A percentile compares a stretch with the other conserved stretches of the same genome.
Conservation (phyloP, 1,140 invertebrate genomes). For the Drosophila elegans region DNA sequence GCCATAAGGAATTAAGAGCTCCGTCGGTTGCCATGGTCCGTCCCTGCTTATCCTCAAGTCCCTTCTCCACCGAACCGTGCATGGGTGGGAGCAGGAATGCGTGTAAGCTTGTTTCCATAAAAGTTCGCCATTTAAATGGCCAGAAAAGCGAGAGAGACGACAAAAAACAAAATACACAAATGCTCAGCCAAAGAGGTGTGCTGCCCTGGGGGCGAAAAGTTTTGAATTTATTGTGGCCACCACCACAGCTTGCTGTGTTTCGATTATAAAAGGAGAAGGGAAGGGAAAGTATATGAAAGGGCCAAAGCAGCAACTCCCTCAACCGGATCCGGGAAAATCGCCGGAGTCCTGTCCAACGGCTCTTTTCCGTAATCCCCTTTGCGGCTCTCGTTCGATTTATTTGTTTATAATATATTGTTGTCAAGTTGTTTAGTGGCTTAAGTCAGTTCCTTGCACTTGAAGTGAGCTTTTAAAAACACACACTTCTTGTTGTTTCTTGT, state of each 20-base stretch:
- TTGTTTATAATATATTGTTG: constrained; percentile 41
- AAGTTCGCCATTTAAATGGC: constrained; percentile 54
- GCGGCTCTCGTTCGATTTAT: constrained; percentile 38
- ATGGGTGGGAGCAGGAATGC: constrained; percentile 24
- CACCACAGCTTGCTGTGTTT: constrained; percentile 37
- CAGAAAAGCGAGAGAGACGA: constrained; percentile 14
- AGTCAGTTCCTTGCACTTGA: constrained; percentile 22
- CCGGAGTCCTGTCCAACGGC: constrained; percentile 21
- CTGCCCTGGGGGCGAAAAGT: constrained; percentile 39
- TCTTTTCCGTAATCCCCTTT: constrained; percentile 41
- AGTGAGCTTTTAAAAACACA: constrained; percentile 23
- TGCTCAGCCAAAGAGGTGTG: constrained; percentile 36
- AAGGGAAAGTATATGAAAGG: constrained; percentile 23
- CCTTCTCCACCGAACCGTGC: constrained; percentile 4
- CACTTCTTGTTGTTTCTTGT: no score
- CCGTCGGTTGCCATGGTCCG: constrained; percentile 28
- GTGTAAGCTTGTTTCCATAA: constrained; percentile 54
- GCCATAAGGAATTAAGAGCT: constrained; percentile 67
- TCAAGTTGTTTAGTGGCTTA: constrained; percentile 49
- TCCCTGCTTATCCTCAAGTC: constrained; percentile 51
- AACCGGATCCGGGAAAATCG: constrained; percentile 16
- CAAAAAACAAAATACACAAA: constrained; percentile 30
- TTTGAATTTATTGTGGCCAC: constrained; percentile 71
- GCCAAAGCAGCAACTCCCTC: background rate
- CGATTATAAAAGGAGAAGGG: constrained; percentile 45